Base-by-base conservation (phyloP, 1,140 invertebrate genomes). In the Pseudobourletiella spinata region DNA sequence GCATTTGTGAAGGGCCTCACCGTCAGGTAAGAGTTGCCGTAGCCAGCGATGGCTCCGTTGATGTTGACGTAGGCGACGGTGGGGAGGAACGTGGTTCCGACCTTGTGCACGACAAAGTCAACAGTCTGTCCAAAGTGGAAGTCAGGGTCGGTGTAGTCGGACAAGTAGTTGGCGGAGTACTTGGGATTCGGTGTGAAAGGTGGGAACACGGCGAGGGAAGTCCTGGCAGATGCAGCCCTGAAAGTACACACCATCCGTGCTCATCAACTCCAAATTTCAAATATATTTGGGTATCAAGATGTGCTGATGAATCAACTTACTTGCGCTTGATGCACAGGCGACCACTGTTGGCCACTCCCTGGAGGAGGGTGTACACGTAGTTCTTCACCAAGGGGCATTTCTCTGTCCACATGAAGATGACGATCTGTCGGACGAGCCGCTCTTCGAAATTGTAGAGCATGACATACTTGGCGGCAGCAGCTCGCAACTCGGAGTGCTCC, bases 91-190 rank as follows among this genome's bases (percentile, higher is more conserved):
- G 59, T 58, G 6, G 42, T 46, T 59, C 68, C 68, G 29, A 30
- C 28, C 46, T 69, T 69, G 48, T 69, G 68, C 28, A 69, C 55
- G 32, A 58, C 61, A 18, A 57, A 44, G 51, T 64, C 43, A 57
- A 62, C 63, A 48, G 60, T 51, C 28, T 69, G 68, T 32, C 68
- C 68, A 30, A 69, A 69, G 56, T 65, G 60, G 59, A 54, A 69
- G 43, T 69, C 57, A 16, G 32, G 52, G 48, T 69, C 68, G 46
- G 62, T 57, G 52, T 66, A 69, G 51, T 66, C 68, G 29, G 54
- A 48, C 32, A 69, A 59, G 64, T 69, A 66, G 57, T 64, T 61
- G 6, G 44, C 68, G 51, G 64, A 64, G 60, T 30, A 63, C 18
- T 64, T 66, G 18, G 58, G 51, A 26, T 61, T 29, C 16, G 65